Base-by-base conservation (phyloP, 2,888 invertebrate genomes). In the Alloplasta piceator region DNA sequence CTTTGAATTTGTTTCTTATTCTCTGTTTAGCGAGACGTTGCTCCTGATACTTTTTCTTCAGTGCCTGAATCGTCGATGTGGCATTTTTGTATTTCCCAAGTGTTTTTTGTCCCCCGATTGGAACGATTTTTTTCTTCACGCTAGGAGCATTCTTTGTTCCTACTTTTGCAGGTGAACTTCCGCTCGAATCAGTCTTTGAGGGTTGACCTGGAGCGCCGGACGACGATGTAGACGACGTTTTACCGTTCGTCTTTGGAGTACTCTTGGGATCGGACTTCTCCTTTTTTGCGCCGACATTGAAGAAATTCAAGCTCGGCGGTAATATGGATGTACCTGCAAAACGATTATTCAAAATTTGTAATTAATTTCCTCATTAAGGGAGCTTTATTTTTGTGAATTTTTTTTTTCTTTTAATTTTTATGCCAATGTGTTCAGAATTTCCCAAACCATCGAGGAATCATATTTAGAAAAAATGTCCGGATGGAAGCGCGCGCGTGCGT, bases 281-380 rank as follows among this genome's bases (percentile, higher is more conserved):
- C 64, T 90, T 91, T 64, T 89, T 90, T 5, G 78, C 70, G 10
- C 86, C 87, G 10, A 86, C 83, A 88, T 95, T 94, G 90, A 97
- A 95, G 89, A 95, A 96, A 90, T 96, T 96, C 84, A 97, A 92
- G 85, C 94, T 95, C 0, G 96, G 94, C 36, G 97, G 96, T 80
- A 97, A 91, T 63, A 95, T 94, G 6, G 95, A 93, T 26, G 96
- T 96, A 48, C 94, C 94, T 94, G 85, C 64, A 66, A 73, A 16
- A 61, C 1, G 16, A 16, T 52, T 52, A 12, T 26, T 26, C 26
- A 52, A 52, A 52, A 16, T 52, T 52, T 14, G 6, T 0, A n/a
- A n/a, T n/a, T n/a, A n/a, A n/a, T n/a, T n/a, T n/a, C n/a, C n/a
- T n/a, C n/a, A n/a, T n/a, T n/a, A n/a, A n/a, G n/a, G n/a, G n/a